Conservation (phyloP, 1,140 invertebrate species). For the Pectinophora gossypiella region DNA sequence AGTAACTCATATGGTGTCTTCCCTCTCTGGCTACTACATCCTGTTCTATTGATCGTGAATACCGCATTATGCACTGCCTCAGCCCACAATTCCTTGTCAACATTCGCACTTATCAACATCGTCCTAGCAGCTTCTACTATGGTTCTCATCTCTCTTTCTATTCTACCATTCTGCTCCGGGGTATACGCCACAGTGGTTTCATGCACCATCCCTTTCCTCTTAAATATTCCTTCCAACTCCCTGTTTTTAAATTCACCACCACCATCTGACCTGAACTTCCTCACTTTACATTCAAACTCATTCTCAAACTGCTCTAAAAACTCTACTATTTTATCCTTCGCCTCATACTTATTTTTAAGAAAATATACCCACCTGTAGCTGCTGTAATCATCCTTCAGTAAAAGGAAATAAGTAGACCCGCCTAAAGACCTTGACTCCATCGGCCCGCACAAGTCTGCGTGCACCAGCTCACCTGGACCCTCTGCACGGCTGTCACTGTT, state of each 20-base stretch:
- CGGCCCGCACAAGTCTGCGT: slow-evolving; percentile 28
- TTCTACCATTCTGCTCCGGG: slow-evolving; percentile 51
- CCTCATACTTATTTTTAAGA: slow-evolving; percentile 22
- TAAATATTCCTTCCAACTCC: slow-evolving; percentile 24
- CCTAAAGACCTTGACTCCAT: slow-evolving; percentile 26
- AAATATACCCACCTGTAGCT: slow-evolving; percentile 28
- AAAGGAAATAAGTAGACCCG: slow-evolving; percentile 23
- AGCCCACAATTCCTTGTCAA: slow-evolving; percentile 20
- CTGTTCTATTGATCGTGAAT: slow-evolving; percentile 23
- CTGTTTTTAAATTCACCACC: slow-evolving; percentile 46
- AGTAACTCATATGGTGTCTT: slow-evolving; percentile 23
- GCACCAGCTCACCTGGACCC: slow-evolving; percentile 15
- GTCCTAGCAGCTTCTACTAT: slow-evolving; percentile 14
- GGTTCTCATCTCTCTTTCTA: slow-evolving; percentile 13
- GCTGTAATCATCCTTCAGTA: slow-evolving; percentile 25
- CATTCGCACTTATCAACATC: slow-evolving; percentile 11
- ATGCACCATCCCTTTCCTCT: slow-evolving; percentile 19
- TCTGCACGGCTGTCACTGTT: slow-evolving; percentile 12
- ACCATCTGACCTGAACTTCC: slow-evolving; percentile 46
- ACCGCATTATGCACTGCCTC: slow-evolving; percentile 18
- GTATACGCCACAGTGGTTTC: slow-evolving; percentile 27
- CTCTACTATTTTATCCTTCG: background rate
- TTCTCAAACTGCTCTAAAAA: slow-evolving; percentile 20
- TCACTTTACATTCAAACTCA: slow-evolving; percentile 33
- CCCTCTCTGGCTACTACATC: slow-evolving; percentile 8